Conservation (phyloP, 2,797 vertebrate species). For the Thalassophryne amazonica region DNA sequence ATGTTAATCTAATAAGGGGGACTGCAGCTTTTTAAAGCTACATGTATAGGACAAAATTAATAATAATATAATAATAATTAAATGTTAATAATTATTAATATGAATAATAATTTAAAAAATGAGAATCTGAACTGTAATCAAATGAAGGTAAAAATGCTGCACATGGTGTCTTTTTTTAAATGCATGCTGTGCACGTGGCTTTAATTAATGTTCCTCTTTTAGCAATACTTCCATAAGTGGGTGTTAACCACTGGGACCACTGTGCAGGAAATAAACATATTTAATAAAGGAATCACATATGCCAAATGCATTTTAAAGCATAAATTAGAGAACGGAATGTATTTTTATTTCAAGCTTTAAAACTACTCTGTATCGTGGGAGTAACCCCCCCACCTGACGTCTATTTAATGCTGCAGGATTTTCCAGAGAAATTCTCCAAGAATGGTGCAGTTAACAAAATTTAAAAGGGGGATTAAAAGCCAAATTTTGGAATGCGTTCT, state of each 20-base stretch:
- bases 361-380: constrained; percentile 28
- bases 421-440: constrained; percentile 1
- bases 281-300: constrained; percentile 27
- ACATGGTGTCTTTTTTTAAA: no score
- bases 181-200: constrained; percentile 18
- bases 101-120: no score
- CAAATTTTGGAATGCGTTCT: no score
- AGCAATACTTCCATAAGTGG: constrained; percentile 38
- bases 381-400: constrained; percentile 13
- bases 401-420: constrained; percentile 8
- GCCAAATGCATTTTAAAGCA: constrained; percentile 45
- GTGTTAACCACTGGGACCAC: constrained; percentile 39
- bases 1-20: no score
- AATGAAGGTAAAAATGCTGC: no score
- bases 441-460: not conserved
- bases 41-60: no score
- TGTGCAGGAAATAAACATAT: constrained; percentile 14
- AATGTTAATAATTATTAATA: no score
- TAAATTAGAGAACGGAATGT: constrained; percentile 45
- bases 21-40: no score
- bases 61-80: no score
- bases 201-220: constrained; percentile 21
- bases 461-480: no score
- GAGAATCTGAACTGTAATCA: no score
- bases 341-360: constrained; percentile 59